Percentiles rank a stretch among this genome's conserved stretches.
Evolutionary conservation across 2,797 vertebrate genomes (phyloP).

Genomic region (Cryptoblepharus egeriae): DNA sequence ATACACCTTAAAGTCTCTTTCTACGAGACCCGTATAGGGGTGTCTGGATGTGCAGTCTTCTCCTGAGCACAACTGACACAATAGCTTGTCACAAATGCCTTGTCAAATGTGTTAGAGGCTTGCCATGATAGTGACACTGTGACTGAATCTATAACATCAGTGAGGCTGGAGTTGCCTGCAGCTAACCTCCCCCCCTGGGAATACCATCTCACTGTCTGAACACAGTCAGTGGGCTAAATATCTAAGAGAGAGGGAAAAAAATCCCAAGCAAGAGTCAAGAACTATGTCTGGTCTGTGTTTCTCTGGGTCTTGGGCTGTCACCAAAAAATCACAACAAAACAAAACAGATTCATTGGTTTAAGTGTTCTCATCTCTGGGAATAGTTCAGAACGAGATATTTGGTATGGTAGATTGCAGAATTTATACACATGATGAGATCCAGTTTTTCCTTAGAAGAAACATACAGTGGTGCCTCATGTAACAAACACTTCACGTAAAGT

Average conservation of each 20-base stretch:
- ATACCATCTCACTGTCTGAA: not conserved
- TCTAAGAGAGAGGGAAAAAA: not conserved
- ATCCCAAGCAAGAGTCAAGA: not conserved
- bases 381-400: not conserved
- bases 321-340: no score
- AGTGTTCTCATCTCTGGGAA: not conserved
- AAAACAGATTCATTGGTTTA: not conserved
- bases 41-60: conserved; percentile 4
- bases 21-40: no score
- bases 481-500: no score
- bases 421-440: no score
- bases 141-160: conserved; percentile 5
- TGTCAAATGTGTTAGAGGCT: conserved; percentile 25
- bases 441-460: not conserved
- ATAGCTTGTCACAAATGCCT: not conserved
- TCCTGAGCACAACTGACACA: not conserved
- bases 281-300: not conserved
- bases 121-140: not conserved
- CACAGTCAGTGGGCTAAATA: not conserved
- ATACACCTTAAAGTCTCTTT: not conserved
- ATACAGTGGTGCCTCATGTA: no score
- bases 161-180: not conserved
- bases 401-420: not conserved
- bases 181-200: not conserved
- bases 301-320: not conserved